A percentile compares a stretch with the other conserved stretches of the same genome.
Conservation (phyloP, 1,140 invertebrate species). For the Leptopilina clavipes region DNA sequence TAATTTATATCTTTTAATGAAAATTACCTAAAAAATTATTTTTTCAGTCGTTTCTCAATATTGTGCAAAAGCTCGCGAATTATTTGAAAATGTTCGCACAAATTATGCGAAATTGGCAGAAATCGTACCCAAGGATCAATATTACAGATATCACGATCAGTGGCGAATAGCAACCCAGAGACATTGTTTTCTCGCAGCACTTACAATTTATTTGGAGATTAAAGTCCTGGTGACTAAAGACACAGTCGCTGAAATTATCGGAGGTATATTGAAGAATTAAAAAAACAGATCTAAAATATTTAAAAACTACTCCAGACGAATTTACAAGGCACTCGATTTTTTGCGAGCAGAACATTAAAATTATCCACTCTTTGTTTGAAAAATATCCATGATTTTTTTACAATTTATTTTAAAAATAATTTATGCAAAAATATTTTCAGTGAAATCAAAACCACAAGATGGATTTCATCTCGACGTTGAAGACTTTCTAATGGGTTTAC, state of each 20-base stretch:
- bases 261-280: conserved; percentile 75
- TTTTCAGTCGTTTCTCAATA: conserved; percentile 75
- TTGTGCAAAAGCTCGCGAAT: conserved; percentile 76
- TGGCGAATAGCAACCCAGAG: conserved; percentile 90
- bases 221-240: conserved; percentile 84
- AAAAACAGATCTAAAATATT: conserved; percentile 39
- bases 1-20: no score
- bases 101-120: conserved; percentile 77
- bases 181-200: conserved; percentile 84
- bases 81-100: conserved; percentile 77
- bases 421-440: conserved; percentile 67
- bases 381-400: no score
- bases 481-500: conserved; percentile 90
- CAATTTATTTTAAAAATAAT: no score
- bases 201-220: conserved; percentile 87
- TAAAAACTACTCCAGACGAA: no score
- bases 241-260: conserved; percentile 86
- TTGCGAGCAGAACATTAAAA: no score
- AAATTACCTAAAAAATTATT: no score
- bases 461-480: conserved; percentile 93
- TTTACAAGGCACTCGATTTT: no score
- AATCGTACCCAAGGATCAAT: conserved; percentile 80
- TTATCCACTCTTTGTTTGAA: no score
- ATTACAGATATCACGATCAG: conserved; percentile 88
- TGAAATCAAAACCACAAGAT: conserved; percentile 77